Conservation (phyloP, 53 echinoderm and acorn worm genomes). For the Astropecten irregularis region DNA sequence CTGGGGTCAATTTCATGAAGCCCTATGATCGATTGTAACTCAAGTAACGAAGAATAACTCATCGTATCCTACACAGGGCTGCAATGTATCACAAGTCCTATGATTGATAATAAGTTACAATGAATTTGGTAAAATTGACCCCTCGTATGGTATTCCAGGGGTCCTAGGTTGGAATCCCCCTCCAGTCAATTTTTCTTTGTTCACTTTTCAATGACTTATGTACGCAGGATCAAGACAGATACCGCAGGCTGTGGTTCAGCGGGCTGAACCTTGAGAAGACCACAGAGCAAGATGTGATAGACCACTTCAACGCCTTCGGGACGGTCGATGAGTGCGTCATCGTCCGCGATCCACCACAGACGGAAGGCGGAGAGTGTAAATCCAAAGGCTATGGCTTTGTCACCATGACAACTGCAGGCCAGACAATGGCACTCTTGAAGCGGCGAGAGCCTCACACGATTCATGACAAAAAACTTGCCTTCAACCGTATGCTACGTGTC, state of each 20-base stretch:
- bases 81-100: no score
- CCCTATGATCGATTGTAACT: no score
- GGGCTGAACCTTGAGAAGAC: conserved; percentile 25
- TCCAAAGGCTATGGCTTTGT: conserved; percentile 35
- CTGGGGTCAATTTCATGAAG: no score
- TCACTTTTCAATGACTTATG: no score
- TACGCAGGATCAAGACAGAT: background rate
- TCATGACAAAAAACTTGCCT: conserved; percentile 18
- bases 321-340: conserved; percentile 19
- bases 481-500: background rate
- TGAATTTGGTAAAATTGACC: no score
- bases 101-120: no score
- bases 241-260: conserved; percentile 26
- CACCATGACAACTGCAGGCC: background rate
- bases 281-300: background rate
- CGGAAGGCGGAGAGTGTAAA: conserved; percentile 13
- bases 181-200: no score
- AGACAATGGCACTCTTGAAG: conserved; percentile 10
- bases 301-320: conserved; percentile 19
- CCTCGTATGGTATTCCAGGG: no score
- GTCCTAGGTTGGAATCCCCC: no score
- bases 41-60: no score
- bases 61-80: no score
- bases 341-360: background rate
- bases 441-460: background rate